Base-by-base conservation (phyloP, 2,113 vertebrate genomes). In the Mus spicilegus region DNA sequence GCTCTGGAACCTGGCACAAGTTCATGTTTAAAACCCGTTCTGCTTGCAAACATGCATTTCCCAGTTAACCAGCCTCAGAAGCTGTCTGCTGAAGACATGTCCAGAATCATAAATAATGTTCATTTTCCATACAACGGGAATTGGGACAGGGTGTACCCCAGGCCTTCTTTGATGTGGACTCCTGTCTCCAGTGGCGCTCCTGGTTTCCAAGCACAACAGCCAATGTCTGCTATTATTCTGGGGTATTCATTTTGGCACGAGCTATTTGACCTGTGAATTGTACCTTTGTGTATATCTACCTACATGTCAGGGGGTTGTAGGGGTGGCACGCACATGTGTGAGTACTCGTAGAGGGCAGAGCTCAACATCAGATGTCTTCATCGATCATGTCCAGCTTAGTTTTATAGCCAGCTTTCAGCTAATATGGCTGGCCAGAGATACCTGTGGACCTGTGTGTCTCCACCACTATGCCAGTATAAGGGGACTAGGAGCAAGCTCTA, bases 121-220 rank as follows among this genome's bases (percentile, higher is more conserved):
- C 39, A 1, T 36, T 94, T 54, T 12, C 87, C 16, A 3, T 19
- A 12, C 1, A 20, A 26, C 1, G 9, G 13, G 13, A 20, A 13
- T 11, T 24, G 14, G 26, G 12, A 13, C 0, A 7, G 16, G 0
- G 2, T 3, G 51, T 24, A 36, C 76, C 26, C 0, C 1, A 12
- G 17, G 39, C 9, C 39, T 30, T 33, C 72, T 82, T 87, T 46
- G 17, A 54, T 54, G 1, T 17, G 10, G 5, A 70, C 16, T 75
- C 72, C 87, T 20, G 0, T 61, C 30, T 36, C 58, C 30, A 6
- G 0, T 5, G 51, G 22, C 22, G 39, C 11, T 9, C 39, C 56
- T 28, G 0, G 46, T 33, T 65, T 46, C 46, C 33, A 49, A 19
- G 39, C 8, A 1, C 7, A 7, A 1, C 7, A 17, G 1, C 22